Base-by-base conservation (phyloP, 1,140 invertebrate species). In the Microplitis demolitor region DNA sequence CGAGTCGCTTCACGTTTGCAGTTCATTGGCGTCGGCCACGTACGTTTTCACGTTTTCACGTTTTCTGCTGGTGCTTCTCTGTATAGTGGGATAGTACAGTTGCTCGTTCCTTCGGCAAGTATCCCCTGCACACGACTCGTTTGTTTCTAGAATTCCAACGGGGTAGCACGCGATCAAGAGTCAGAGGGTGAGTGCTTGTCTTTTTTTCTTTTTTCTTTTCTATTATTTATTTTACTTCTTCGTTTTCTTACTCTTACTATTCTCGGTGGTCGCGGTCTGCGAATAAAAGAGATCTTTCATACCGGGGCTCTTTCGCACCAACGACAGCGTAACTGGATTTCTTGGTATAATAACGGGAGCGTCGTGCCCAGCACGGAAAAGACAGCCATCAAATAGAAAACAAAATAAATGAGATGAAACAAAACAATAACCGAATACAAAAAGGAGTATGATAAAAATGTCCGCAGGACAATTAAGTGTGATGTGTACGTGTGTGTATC, bases 21-120 rank as follows among this genome's bases (percentile, higher is more conserved):
- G 74, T 76, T 76, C 74, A 76, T 76, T 76, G 71, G 71, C 74
- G 74, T 76, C 64, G 71, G 72, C 74, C 74, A 76, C 71, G 74
- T 76, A 76, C 74, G 69, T 76, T 76, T 76, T 64, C 74, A 73
- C 69, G 50, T 63, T 71, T 66, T 53, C 51, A 31, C 54, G 53
- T 56, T 24, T 24, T 24, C 24, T 24, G 24, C 24, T 24, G 24
- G 24, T 24, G 24, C 24, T 24, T 2, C 2, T 24, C 24, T 24
- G 24, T 24, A 24, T 24, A 24, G 24, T 24, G 6, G 39, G 11
- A 45, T 9, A 45, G 66, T 60, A 45, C 71, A 11, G 33, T 64
- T 50, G 60, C 33, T 69, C 66, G 16, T 6, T 54, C 60, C 14
- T 64, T 66, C 37, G 39, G 39, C 50, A n/a, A 62, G 45, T 54